Evolutionary conservation across 2,113 vertebrate species (phyloP).

Genomic region (Halichoeres trimaculatus): DNA sequence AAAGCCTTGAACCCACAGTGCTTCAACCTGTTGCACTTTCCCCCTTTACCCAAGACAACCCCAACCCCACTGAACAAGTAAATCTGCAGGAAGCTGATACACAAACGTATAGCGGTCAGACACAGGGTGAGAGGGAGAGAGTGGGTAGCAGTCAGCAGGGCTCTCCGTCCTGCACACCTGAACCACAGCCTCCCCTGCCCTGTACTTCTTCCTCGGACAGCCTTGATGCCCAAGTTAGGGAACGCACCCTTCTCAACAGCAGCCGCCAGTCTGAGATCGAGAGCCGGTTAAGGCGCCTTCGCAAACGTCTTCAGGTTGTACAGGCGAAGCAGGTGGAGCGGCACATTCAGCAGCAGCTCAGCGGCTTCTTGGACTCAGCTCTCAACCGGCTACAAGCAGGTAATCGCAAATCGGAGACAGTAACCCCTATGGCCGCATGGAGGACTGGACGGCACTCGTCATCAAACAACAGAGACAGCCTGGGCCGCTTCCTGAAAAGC

Average conservation of each 20-base stretch:
- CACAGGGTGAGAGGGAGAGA: conserved; percentile 60
- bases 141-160: conserved; percentile 76
- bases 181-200: conserved; percentile 43
- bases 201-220: conserved; percentile 74
- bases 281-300: conserved; percentile 89
- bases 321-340: conserved; percentile 98
- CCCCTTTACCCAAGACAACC: conserved; percentile 79
- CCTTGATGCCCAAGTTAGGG: conserved; percentile 87
- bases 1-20: conserved; percentile 58
- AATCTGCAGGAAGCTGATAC: conserved; percentile 56
- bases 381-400: conserved; percentile 87
- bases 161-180: conserved; percentile 60
- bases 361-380: conserved; percentile 92
- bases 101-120: conserved; percentile 35
- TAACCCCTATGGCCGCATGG: conserved; percentile 61
- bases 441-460: conserved; percentile 76
- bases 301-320: conserved; percentile 96
- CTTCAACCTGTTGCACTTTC: conserved; percentile 63
- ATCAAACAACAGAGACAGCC: conserved; percentile 83
- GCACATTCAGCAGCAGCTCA: conserved; percentile 95
- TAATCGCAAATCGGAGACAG: conserved; percentile 88
- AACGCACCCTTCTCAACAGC: conserved; percentile 86
- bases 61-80: conserved; percentile 70
- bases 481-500: conserved; percentile 89
- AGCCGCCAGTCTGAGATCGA: conserved; percentile 92